These are phyloP conservation scores for Chaetodon auriga DNA, from an alignment of 2,113 vertebrate species.

Conservation along the genomic window DNA sequence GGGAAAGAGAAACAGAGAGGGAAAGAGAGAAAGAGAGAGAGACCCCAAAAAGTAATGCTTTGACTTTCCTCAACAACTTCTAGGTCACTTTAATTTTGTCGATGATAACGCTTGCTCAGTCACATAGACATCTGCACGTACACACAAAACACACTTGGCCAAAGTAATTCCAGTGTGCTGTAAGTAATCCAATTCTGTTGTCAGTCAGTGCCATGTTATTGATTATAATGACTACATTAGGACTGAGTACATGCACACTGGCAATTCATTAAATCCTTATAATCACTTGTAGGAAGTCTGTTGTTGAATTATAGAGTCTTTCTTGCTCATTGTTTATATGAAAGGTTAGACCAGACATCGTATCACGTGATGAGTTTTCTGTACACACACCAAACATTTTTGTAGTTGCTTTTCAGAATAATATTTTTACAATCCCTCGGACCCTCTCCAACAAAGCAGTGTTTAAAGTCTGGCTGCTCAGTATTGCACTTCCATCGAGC, in stretches of 20 bases:
- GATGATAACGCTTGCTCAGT: slow-evolving; percentile 11
- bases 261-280: background rate
- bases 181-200: background rate
- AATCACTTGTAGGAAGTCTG: background rate
- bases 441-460: background rate
- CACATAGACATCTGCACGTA: slow-evolving; percentile 4
- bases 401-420: background rate
- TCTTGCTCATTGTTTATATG: background rate
- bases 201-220: background rate
- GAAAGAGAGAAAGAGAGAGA: background rate
- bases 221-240: background rate
- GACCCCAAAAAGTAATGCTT: slow-evolving; percentile 58
- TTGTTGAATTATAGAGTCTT: background rate
- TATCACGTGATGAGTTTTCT: background rate
- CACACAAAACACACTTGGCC: slow-evolving; percentile 3
- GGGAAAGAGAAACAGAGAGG: background rate
- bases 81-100: slow-evolving; percentile 65
- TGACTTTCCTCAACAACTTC: slow-evolving; percentile 63
- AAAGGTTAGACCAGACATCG: background rate
- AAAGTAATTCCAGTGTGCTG: background rate
- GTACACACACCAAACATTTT: background rate
- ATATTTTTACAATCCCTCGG: too few species aligned
- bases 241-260: background rate
- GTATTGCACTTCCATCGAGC: background rate
- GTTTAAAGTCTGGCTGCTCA: background rate